Conservation (phyloP, 2,797 vertebrate genomes). For the Enoplosus armatus region DNA sequence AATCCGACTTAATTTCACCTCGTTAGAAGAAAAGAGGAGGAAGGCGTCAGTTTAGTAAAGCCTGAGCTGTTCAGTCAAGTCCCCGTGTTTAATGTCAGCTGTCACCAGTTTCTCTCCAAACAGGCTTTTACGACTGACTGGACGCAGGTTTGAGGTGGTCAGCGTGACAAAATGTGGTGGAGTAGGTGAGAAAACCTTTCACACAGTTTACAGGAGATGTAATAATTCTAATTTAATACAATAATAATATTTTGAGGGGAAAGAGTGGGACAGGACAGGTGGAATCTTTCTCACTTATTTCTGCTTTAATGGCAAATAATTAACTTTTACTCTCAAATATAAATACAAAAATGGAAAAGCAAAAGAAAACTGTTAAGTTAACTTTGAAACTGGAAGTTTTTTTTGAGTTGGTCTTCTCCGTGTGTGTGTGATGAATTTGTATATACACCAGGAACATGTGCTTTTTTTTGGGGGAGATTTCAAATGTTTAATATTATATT, state of each 20-base stretch:
- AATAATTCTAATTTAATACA: neutral
- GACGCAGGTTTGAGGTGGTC: too few relatives aligned
- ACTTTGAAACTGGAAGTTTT: too few relatives aligned
- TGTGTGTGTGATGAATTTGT: too few relatives aligned
- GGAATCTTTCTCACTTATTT: neutral
- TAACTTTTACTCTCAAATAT: too few relatives aligned
- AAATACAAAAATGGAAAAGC: too few relatives aligned
- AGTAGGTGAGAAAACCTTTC: neutral
- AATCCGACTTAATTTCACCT: slow-evolving; percentile 66
- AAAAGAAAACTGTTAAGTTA: too few relatives aligned
- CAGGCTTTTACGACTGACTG: neutral
- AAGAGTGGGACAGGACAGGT: neutral
- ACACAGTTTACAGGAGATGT: neutral
- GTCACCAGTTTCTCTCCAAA: slow-evolving; percentile 25
- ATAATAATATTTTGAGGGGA: neutral
- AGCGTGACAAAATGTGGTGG: too few relatives aligned
- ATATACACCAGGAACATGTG: too few relatives aligned
- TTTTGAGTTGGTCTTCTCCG: too few relatives aligned
- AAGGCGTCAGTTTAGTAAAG: slow-evolving; percentile 25
- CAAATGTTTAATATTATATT: too few relatives aligned
- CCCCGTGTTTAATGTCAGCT: slow-evolving; percentile 18
- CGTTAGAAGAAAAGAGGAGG: slow-evolving; percentile 35
- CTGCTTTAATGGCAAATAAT: neutral
- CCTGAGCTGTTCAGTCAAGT: slow-evolving; percentile 11
- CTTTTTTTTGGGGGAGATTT: too few relatives aligned